These are phyloP conservation scores for Haemorhous mexicanus DNA, from an alignment of 2,113 vertebrate genomes.

Conservation along the genomic window DNA sequence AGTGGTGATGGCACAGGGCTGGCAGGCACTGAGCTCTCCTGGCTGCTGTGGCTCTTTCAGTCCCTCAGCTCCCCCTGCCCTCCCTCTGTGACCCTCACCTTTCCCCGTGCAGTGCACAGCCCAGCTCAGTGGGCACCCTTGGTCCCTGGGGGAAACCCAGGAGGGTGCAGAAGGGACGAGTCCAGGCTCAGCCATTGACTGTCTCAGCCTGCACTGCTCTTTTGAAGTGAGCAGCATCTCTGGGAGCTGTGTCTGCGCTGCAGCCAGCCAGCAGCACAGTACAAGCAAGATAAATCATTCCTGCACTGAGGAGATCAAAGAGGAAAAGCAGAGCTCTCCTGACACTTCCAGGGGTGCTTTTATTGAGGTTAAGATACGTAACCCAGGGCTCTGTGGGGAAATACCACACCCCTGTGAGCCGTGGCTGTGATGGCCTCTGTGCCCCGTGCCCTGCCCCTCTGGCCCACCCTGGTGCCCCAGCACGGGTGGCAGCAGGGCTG, in stretches of 20 bases:
- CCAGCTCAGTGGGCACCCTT: rapidly evolving
- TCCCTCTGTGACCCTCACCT: neutral
- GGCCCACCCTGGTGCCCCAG: neutral
- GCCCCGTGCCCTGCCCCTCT: neutral
- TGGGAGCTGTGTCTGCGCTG: neutral
- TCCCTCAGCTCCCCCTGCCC: neutral
- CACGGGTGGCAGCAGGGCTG: rapidly evolving
- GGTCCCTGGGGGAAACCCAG: neutral
- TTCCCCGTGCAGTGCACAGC: rapidly evolving
- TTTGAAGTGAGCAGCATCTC: neutral
- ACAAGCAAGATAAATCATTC: neutral
- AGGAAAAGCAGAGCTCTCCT: neutral
- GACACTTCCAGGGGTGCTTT: rapidly evolving
- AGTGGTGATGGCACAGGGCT: rapidly evolving
- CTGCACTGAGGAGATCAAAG: neutral
- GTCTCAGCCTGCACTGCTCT: neutral
- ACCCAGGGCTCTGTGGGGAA: neutral
- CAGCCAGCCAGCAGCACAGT: neutral
- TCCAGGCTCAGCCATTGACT: rapidly evolving
- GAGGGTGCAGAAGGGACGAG: rapidly evolving
- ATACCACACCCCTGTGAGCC: rapidly evolving
- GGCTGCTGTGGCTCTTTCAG: rapidly evolving
- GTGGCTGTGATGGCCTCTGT: neutral
- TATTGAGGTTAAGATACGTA: neutral
- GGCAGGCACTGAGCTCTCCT: neutral